Base-by-base conservation (phyloP, 2,888 invertebrate genomes). In the Netelia virgata region DNA sequence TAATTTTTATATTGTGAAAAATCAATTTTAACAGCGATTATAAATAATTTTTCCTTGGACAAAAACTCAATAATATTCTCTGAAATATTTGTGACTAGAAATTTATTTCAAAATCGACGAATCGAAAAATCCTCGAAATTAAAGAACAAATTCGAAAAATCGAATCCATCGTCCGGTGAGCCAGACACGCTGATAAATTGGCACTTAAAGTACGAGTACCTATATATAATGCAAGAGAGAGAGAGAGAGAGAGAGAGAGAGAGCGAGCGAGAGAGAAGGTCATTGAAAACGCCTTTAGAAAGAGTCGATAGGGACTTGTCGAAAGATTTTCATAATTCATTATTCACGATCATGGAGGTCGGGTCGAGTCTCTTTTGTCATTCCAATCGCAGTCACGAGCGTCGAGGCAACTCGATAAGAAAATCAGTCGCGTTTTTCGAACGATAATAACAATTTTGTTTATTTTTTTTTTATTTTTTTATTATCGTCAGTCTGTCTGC, bases 321-420 rank as follows among this genome's bases (percentile, higher is more conserved):
- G 20, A 1, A 70, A 18, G 72, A 75, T 63, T 66, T 63, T 68
- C 68, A 73, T 84, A 73, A 84, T 84, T 76, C 73, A 84, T 73
- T 81, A 63, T 68, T 72, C 36, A 47, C 59, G 63, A 69, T 66
- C 59, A 20, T 16, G 3, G 66, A 18, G 81, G 72, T 76, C 61
- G 63, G 28, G 53, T 72, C 72, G 66, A 18, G 8, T 57, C 68
- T 76, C 72, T 77, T 68, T 84, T 81, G 79, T 83, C 74, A 79
- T 74, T 74, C 36, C 18, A 53, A 69, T 76, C 63, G 64, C 23
- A 61, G 61, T 20, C 18, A n/a, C 16, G 11, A 9, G 59, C n/a
- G n/a, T 78, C 36, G 8, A 0, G 36, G 36, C 36, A 36, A 47
- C 47, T 47, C 59, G 14, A 28, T 36, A 50, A 74, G 74, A 75